These are phyloP conservation scores for Astyanax mexicanus DNA, from an alignment of 2,797 vertebrate species.

Conservation along the genomic window DNA sequence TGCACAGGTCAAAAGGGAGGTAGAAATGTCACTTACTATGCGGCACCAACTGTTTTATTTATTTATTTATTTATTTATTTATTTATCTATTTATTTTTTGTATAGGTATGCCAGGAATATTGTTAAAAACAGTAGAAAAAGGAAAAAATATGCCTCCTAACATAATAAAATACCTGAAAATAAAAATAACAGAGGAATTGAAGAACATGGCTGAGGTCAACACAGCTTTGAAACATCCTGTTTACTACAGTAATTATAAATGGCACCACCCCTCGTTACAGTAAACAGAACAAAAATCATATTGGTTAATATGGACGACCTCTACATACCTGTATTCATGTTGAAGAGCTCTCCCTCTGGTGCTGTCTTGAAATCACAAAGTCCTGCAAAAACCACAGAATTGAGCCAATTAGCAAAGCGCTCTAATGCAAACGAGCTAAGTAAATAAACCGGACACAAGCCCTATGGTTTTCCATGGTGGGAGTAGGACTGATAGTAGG, in stretches of 20 bases:
- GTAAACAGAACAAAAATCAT: neutral
- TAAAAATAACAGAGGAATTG: neutral
- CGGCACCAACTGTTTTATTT: no score
- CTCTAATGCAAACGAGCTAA: slow-evolving; percentile 13
- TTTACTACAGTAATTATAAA: neutral
- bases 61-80: no score
- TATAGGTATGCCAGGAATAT: no score
- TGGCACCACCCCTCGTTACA: neutral
- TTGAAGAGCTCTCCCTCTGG: slow-evolving; percentile 57
- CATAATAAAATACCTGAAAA: no score
- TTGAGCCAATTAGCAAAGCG: slow-evolving; percentile 17
- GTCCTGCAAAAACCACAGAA: slow-evolving; percentile 54
- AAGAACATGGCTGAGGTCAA: neutral
- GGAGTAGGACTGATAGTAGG: slow-evolving; percentile 11
- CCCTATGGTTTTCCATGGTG: neutral
- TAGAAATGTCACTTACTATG: no score
- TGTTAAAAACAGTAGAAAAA: no score
- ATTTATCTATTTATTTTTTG: no score
- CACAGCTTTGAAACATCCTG: neutral
- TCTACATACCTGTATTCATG: slow-evolving; percentile 61
- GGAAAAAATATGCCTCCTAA: no score
- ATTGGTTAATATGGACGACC: neutral
- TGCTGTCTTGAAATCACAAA: slow-evolving; percentile 56
- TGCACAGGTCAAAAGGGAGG: no score
- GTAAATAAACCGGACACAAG: neutral